These are phyloP conservation scores for Neogobius melanostomus DNA, from an alignment of 2,113 vertebrate genomes.

Conservation along the genomic window DNA sequence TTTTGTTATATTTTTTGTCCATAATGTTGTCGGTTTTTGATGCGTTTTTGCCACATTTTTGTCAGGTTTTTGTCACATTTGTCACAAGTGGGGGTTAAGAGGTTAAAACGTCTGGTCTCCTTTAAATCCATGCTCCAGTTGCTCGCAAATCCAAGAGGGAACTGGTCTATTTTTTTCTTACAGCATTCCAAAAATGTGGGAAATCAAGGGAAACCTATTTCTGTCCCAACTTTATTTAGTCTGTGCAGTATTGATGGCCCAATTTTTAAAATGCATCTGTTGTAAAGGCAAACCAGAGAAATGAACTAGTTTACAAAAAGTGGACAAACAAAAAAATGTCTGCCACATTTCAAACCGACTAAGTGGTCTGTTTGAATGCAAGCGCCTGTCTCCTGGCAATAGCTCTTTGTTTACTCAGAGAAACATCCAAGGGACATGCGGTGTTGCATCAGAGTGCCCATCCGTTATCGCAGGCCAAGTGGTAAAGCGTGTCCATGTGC, in stretches of 20 bases:
- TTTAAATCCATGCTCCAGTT: constrained; percentile 53
- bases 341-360: neutral
- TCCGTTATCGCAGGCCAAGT: constrained; percentile 12
- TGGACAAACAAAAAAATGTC: neutral
- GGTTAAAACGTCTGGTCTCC: constrained; percentile 19
- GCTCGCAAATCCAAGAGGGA: constrained; percentile 21
- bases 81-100: too few relatives aligned
- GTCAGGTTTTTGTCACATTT: too few relatives aligned
- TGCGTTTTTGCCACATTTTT: too few relatives aligned
- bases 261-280: neutral
- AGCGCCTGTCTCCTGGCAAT: neutral
- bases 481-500: constrained; percentile 8
- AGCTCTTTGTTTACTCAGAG: neutral
- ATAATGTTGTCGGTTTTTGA: too few relatives aligned
- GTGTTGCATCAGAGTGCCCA: neutral
- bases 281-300: neutral
- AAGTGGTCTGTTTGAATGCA: neutral
- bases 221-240: constrained; percentile 21
- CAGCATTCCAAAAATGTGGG: constrained; percentile 31
- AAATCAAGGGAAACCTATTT: constrained; percentile 45
- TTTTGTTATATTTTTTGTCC: too few relatives aligned
- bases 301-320: neutral
- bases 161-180: constrained; percentile 15
- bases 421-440: neutral
- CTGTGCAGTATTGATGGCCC: constrained; percentile 14